Evolutionary conservation across 2,888 invertebrate genomes (phyloP).

Genomic region (Tyria jacobaeae): DNA sequence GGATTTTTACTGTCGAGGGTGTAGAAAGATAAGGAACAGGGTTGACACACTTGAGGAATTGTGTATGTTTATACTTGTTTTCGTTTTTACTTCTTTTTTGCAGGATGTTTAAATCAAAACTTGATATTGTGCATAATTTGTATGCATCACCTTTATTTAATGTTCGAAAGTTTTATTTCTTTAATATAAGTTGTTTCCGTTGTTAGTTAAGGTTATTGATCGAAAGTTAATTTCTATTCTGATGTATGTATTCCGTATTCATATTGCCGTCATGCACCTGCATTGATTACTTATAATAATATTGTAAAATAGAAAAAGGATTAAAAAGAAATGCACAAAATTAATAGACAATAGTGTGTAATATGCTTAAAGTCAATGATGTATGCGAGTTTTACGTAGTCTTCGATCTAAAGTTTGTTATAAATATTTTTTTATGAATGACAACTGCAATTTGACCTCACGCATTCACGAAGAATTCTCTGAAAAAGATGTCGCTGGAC

Average conservation of each 20-base stretch:
- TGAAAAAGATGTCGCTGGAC: conserved; percentile 53
- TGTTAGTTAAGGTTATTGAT: no score
- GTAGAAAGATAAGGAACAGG: conserved; percentile 65
- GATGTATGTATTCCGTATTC: no score
- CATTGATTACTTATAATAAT: no score
- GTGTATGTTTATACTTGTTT: conserved; percentile 6
- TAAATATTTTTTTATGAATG: conserved; percentile 14
- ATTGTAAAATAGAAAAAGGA: no score
- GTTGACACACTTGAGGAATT: conserved; percentile 45
- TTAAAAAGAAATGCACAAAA: no score
- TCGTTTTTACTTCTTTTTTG: not conserved
- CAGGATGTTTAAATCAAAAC: not conserved
- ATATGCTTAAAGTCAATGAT: not conserved
- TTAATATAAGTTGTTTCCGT: no score
- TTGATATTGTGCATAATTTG: not conserved
- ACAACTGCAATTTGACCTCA: conserved; percentile 11
- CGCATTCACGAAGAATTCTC: conserved; percentile 43
- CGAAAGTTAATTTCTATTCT: no score
- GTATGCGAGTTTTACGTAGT: not conserved
- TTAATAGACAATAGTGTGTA: not conserved
- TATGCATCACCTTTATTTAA: no score
- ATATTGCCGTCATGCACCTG: no score
- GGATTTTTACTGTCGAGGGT: conserved; percentile 66
- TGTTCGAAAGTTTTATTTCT: no score
- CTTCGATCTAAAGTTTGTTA: conserved; percentile 2